Evolutionary conservation across 2,888 invertebrate species (phyloP).

Genomic region (Ferrisia virgata): DNA sequence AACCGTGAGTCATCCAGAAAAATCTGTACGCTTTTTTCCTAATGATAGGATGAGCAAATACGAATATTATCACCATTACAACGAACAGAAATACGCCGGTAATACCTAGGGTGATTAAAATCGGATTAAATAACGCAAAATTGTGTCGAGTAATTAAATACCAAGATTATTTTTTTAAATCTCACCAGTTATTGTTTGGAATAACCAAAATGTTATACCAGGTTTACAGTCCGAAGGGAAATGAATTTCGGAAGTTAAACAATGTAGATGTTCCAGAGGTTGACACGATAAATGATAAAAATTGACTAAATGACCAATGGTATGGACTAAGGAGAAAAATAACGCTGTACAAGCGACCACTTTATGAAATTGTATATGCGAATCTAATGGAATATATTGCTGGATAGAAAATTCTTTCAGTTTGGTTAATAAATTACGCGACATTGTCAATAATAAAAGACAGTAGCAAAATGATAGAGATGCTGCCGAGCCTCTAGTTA

Average conservation of each 20-base stretch:
- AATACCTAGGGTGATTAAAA: slow-evolving; percentile 60
- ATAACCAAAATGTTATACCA: slow-evolving; percentile 92
- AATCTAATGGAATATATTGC: slow-evolving; percentile 66
- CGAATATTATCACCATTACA: slow-evolving; percentile 90
- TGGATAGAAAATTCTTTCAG: slow-evolving; percentile 67
- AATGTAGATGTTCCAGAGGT: slow-evolving; percentile 84
- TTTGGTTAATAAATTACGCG: slow-evolving; percentile 84
- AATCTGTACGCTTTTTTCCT: slow-evolving; percentile 90
- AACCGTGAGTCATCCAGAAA: slow-evolving; percentile 90
- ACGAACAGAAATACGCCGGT: slow-evolving; percentile 84
- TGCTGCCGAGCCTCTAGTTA: slow-evolving; percentile 90
- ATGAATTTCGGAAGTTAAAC: slow-evolving; percentile 88
- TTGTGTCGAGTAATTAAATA: neutral
- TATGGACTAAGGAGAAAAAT: slow-evolving; percentile 88
- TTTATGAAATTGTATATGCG: slow-evolving; percentile 95
- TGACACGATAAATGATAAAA: slow-evolving; percentile 97
- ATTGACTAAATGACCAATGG: slow-evolving; percentile 92
- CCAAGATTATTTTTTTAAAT: no score
- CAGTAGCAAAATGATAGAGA: slow-evolving; percentile 93
- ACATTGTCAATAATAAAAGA: slow-evolving; percentile 87
- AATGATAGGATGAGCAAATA: slow-evolving; percentile 92
- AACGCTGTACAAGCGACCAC: slow-evolving; percentile 92
- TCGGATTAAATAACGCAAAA: neutral
- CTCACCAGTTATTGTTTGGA: slow-evolving; percentile 86
- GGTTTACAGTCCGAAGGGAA: slow-evolving; percentile 92